Base-by-base conservation (phyloP, 2,113 vertebrate species). In the Anguilla rostrata region DNA sequence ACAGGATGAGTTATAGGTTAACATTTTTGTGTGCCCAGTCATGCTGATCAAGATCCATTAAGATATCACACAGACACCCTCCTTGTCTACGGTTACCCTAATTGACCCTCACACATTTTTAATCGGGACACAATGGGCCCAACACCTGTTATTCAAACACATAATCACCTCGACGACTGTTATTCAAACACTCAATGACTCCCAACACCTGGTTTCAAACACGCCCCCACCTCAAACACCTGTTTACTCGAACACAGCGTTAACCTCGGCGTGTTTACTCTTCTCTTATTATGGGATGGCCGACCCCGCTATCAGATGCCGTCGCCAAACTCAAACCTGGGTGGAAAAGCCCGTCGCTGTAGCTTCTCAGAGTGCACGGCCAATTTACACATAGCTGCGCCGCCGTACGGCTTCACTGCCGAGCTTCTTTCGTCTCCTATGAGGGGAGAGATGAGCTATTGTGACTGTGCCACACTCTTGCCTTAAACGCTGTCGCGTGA, bases 11-110 rank as follows among this genome's bases (percentile, higher is more conserved):
- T 7, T 15, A n/a, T 16, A 46, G 43, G 82, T 56, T 53, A 83
- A 83, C 46, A 26, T 34, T 26, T 34, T 53, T 83, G 12, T 56
- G 46, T 39, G 43, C 49, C 39, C 86, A 92, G 93, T 92, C 92
- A 92, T 91, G 84, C 90, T 89, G 89, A 87, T 71, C 84, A 90
- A 93, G 92, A 94, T 94, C 88, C 92, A 93, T 94, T 90, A 91
- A 84, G 12, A 78, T 39, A 46, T 84, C 22, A 85, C 15, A 34
- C 71, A 75, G 87, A 89, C 34, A 34, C 87, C 91, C 91, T 88
- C 12, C 49, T 53, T 53, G 49, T 53, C 49, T 53, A 53, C 11
- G 49, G 49, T 53, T 53, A 53, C 49, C 49, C 8, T 53, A 53
- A 53, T 53, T 9, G 49, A 53, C 49, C 49, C 49, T 53, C 49